These are phyloP conservation scores for Rhea pennata DNA, from an alignment of 2,113 vertebrate species.

Conservation along the genomic window DNA sequence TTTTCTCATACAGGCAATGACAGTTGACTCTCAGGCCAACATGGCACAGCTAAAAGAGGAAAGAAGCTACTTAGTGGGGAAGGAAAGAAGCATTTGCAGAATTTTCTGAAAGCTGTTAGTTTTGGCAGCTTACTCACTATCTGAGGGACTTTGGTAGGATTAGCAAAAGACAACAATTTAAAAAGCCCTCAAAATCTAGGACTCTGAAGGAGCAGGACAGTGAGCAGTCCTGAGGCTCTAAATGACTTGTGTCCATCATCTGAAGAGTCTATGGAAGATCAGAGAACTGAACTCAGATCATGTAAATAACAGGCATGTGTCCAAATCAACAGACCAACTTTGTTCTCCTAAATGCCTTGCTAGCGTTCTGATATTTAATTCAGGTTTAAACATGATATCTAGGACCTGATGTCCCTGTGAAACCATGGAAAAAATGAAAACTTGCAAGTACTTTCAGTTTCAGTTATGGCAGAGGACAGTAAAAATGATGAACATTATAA, in stretches of 20 bases:
- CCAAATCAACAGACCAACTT: not conserved
- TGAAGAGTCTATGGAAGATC: not conserved
- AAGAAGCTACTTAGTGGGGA: not conserved
- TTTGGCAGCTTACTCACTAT: not conserved
- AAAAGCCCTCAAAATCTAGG: not conserved
- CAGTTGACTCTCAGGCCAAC: not conserved
- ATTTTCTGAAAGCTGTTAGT: not conserved
- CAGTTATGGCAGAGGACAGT: not conserved
- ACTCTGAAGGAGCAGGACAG: not conserved
- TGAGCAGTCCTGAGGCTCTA: not conserved
- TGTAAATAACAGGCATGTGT: not conserved
- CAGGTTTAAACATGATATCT: not conserved
- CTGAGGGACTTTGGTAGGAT: not conserved
- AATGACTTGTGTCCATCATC: not conserved
- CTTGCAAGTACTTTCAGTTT: not conserved
- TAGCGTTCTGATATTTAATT: not conserved
- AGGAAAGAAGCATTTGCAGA: not conserved
- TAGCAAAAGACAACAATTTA: not conserved
- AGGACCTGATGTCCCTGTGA: not conserved
- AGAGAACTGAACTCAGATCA: not conserved
- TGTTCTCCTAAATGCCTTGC: rapidly evolving
- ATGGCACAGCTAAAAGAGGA: not conserved
- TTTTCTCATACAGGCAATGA: not conserved
- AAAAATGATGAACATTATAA: not conserved
- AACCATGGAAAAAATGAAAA: not conserved